Conservation (phyloP, 2,113 vertebrate genomes). For the Micronycteris hirsuta region DNA sequence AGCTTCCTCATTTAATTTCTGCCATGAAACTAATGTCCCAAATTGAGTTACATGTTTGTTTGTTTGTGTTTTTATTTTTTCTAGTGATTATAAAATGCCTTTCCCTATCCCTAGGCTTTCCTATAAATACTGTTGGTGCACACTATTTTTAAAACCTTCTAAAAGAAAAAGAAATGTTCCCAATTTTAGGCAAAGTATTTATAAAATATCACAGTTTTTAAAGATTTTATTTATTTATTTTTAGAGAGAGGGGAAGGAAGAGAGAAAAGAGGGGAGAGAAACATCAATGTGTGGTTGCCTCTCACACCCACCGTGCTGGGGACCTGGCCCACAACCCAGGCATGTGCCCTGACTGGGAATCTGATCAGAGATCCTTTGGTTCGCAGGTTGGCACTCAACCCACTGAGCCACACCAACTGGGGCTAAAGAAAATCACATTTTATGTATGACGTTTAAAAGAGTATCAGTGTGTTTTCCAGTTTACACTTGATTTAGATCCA, state of each 20-base stretch:
- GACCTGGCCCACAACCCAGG: too few relatives aligned
- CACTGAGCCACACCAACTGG: too few relatives aligned
- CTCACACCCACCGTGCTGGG: too few relatives aligned
- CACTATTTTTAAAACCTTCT: background rate
- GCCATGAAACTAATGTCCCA: background rate
- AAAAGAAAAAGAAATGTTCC: background rate
- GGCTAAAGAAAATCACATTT: background rate
- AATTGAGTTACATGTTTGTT: background rate
- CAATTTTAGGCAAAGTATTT: background rate
- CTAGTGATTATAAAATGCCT: background rate
- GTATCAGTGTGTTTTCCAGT: background rate
- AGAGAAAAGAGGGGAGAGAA: too few relatives aligned
- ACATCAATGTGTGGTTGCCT: too few relatives aligned
- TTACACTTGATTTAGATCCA: background rate
- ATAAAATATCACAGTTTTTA: background rate
- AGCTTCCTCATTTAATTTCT: background rate
- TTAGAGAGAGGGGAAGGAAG: too few relatives aligned
- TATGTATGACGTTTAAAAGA: background rate
- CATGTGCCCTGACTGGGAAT: too few relatives aligned
- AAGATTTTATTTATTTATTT: too few relatives aligned
- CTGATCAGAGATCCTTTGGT: too few relatives aligned
- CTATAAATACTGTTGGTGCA: background rate
- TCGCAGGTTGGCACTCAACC: too few relatives aligned
- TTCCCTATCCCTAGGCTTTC: background rate
- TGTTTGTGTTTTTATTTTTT: background rate